Percentiles rank a stretch among this genome's conserved stretches.
These are phyloP conservation scores for Amazona vittata DNA, from an alignment of 2,113 vertebrate species.

Conservation along the genomic window DNA sequence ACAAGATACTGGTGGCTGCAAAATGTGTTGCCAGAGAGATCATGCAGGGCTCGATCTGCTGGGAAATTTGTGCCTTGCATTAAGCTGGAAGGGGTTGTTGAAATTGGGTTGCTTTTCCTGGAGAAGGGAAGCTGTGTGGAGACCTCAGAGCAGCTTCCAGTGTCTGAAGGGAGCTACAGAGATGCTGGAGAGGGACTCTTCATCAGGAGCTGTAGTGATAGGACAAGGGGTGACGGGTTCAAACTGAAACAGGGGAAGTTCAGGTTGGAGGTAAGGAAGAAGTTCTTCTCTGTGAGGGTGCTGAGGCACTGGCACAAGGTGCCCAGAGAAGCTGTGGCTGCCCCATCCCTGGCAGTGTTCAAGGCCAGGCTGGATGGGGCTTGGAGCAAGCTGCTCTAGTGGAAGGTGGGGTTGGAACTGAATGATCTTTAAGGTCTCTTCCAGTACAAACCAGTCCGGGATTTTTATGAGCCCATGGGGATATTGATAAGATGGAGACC, in stretches of 20 bases:
- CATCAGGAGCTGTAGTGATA: neutral
- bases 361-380: neutral
- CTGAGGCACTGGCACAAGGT: too few relatives aligned
- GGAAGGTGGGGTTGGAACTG: neutral
- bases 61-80: neutral
- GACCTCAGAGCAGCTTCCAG: neutral
- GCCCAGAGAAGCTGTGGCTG: neutral
- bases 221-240: neutral
- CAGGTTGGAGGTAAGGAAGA: too few relatives aligned
- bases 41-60: neutral
- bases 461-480: fast-evolving
- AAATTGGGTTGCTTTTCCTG: neutral
- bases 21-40: neutral
- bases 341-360: neutral
- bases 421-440: neutral
- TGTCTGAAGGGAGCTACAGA: neutral
- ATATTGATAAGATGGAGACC: neutral
- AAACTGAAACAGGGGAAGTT: neutral
- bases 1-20: too few relatives aligned
- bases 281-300: too few relatives aligned
- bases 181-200: neutral
- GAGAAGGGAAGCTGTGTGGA: neutral
- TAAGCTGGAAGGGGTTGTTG: neutral
- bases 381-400: neutral
- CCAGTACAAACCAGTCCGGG: neutral